Base-by-base conservation (phyloP, 2,888 invertebrate species). In the Serrognathus titanus region DNA sequence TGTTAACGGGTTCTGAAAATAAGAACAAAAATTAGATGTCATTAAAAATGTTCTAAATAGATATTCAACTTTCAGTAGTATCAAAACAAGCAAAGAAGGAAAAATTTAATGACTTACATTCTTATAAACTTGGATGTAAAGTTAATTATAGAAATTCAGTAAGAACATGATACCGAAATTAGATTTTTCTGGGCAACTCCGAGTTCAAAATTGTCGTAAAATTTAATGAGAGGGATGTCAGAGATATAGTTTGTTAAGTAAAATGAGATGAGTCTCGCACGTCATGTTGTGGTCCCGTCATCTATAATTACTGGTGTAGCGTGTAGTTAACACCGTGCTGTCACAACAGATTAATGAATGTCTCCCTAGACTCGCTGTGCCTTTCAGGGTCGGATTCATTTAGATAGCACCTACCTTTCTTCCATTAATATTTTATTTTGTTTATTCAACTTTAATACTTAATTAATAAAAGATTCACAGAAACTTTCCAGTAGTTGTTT, bases 341-440 rank as follows among this genome's bases (percentile, higher is more conserved):
- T 78, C 78, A 78, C 70, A 77, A 75, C 75, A 77, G 76, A 78
- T 78, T 78, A 78, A 78, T 77, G 77, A 77, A 78, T 77, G 72
- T 76, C 73, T 76, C 75, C 75, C 75, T 69, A 72, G 74, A 71
- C 62, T 65, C 65, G 57, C 61, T 58, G 57, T 61, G 56, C 60
- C 58, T 60, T 55, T 61, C 61, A 61, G 61, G 60, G 50, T 38
- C 51, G 55, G 54, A 57, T 48, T 50, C 49, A 51, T 37, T 51
- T 48, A 39, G 50, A 50, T 50, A 45, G 51, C 45, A 48, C 51
- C 50, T 41, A 31, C 24, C 24, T 31, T 31, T 31, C 24, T 59
- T 55, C 55, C 53, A 56, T 58, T 58, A 58, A 58, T 58, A 54
- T 54, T 58, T 54, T 58, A 58, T 58, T 58, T 43, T 43, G 13